Evolutionary conservation across 2,797 vertebrate genomes (phyloP).

Genomic region (Melanotaenia maccullochi): DNA sequence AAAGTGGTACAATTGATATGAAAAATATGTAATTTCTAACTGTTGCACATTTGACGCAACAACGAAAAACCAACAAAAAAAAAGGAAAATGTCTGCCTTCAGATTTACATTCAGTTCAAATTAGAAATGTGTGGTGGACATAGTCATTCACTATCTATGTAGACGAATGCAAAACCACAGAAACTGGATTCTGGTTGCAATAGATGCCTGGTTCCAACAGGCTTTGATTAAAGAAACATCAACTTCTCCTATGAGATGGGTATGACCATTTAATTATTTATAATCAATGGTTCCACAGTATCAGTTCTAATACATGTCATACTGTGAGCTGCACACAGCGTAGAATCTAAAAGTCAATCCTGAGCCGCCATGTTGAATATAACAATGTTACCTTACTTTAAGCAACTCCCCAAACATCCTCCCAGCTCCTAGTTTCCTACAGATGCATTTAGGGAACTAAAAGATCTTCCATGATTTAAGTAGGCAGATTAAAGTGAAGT

Average conservation of each 20-base stretch:
- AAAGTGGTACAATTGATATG: not conserved
- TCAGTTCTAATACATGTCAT: not conserved
- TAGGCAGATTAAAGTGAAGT: too few species aligned
- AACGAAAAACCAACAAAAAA: not conserved
- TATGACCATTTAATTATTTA: not conserved
- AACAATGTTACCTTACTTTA: not conserved
- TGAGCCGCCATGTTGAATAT: not conserved
- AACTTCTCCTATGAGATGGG: not conserved
- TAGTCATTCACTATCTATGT: constrained; percentile 30
- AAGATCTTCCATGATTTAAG: too few species aligned
- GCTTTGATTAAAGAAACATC: not conserved
- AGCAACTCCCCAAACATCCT: not conserved
- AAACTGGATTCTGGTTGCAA: not conserved
- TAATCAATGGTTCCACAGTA: not conserved
- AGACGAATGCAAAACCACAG: not conserved
- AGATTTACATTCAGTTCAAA: not conserved
- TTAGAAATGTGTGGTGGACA: too few species aligned
- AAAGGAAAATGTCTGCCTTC: not conserved
- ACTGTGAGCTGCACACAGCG: too few species aligned
- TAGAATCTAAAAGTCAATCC: too few species aligned
- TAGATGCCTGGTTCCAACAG: not conserved
- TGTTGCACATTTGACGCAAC: not conserved
- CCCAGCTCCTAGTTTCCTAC: not conserved
- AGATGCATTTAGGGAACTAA: too few species aligned
- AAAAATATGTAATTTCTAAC: not conserved